Percentiles rank a stretch among this genome's conserved stretches.
Conservation (phyloP, 2,888 invertebrate genomes). For the Syrista parreyssii region DNA sequence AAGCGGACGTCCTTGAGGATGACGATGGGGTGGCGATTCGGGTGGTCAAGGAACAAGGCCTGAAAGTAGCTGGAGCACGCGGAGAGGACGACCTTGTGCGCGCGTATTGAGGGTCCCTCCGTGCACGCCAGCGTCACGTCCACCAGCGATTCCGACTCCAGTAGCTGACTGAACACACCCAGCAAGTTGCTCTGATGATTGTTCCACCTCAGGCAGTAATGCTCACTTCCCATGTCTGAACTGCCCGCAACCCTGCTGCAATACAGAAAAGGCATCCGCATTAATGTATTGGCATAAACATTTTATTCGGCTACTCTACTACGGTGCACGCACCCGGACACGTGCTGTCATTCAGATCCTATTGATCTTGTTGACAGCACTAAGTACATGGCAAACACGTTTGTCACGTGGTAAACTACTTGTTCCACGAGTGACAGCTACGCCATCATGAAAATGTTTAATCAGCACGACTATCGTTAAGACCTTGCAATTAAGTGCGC, state of each 20-base stretch:
- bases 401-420: no score
- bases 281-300: background rate
- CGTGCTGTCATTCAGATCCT: background rate
- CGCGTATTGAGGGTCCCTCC: slow-evolving; percentile 94
- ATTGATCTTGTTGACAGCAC: no score
- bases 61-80: slow-evolving; percentile 97
- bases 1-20: slow-evolving; percentile 95
- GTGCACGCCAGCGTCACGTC: slow-evolving; percentile 97
- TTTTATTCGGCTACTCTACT: background rate
- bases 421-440: no score
- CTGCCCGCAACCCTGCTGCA: slow-evolving; percentile 78
- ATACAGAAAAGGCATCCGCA: slow-evolving; percentile 3
- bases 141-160: slow-evolving; percentile 95
- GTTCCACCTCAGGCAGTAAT: slow-evolving; percentile 98
- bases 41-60: slow-evolving; percentile 92
- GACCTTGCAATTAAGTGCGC: background rate
- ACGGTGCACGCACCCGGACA: background rate
- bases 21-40: slow-evolving; percentile 92
- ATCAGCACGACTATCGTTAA: background rate
- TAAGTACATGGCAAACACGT: no score
- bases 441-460: background rate
- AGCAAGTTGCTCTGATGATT: slow-evolving; percentile 98
- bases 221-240: slow-evolving; percentile 98
- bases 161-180: slow-evolving; percentile 96
- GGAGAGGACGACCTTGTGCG: slow-evolving; percentile 94